These are phyloP conservation scores for Zygothrica quintamaculata DNA, from an alignment of 2,888 invertebrate genomes.

Conservation along the genomic window DNA sequence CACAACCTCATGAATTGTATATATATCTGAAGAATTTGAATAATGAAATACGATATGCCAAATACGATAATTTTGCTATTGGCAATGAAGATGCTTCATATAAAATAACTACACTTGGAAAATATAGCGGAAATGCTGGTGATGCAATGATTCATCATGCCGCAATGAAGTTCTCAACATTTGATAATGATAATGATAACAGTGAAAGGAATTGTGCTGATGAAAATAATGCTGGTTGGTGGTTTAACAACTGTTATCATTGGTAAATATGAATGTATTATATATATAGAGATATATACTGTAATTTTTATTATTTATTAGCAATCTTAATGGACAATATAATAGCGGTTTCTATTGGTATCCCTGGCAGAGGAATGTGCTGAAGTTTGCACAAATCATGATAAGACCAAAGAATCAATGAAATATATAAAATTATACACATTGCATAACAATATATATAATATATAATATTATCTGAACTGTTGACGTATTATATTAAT, in stretches of 20 bases:
- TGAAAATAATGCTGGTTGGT: conserved; percentile 89
- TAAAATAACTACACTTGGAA: conserved; percentile 87
- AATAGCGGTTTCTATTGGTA: conserved; percentile 84
- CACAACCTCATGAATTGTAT: conserved; percentile 85
- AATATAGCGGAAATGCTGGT: conserved; percentile 88
- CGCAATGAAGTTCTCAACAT: conserved; percentile 88
- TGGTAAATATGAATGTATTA: conserved; percentile 83
- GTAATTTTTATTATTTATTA: conserved; percentile 53
- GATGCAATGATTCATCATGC: conserved; percentile 89
- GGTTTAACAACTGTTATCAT: conserved; percentile 89
- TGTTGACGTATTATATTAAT: no score
- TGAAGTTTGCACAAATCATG: conserved; percentile 87
- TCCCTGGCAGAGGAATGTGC: conserved; percentile 87
- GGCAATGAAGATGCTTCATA: conserved; percentile 88
- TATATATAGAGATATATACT: no score
- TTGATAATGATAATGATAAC: conserved; percentile 88
- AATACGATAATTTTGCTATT: conserved; percentile 87
- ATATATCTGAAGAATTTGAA: conserved; percentile 87
- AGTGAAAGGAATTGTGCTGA: conserved; percentile 86
- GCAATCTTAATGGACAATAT: conserved; percentile 88
- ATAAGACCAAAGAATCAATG: conserved; percentile 63
- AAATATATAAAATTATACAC: not conserved
- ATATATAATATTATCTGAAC: no score
- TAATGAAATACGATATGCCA: conserved; percentile 86
- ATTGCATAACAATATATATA: no score